phyloP scores from a whole-genome alignment of 2,113 vertebrate species.

The Formicarius rufipectus region DNA sequence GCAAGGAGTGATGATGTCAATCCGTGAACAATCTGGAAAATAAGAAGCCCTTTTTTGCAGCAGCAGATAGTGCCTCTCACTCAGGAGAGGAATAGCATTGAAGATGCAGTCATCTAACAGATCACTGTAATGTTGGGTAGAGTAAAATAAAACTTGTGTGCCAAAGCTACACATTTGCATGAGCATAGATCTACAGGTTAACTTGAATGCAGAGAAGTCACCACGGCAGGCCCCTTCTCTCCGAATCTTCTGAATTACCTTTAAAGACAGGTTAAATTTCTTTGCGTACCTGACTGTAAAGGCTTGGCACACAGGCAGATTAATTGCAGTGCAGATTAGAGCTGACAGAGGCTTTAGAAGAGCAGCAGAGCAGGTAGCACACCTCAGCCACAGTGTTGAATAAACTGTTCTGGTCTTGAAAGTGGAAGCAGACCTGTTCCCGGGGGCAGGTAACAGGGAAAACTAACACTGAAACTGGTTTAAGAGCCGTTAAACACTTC shows the following conservation, averaged over 20 bases:
- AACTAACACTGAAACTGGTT: background rate
- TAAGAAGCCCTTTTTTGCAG: background rate
- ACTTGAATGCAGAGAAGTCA: background rate
- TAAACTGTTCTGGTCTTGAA: background rate
- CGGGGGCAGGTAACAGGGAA: background rate
- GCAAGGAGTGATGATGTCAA: constrained; percentile 1
- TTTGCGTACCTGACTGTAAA: background rate
- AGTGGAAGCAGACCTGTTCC: background rate
- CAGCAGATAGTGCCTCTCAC: background rate
- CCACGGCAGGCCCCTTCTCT: background rate
- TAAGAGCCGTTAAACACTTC: background rate
- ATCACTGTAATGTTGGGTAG: background rate
- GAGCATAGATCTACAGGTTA: background rate
- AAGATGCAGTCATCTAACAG: background rate
- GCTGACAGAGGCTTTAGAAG: background rate
- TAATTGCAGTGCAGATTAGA: background rate
- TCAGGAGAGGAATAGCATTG: background rate
- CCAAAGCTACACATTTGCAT: background rate
- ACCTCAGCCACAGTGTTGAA: background rate
- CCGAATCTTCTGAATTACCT: background rate
- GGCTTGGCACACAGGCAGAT: background rate
- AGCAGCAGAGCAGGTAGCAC: background rate
- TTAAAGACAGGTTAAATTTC: background rate
- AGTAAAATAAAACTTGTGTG: background rate
- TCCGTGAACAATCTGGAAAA: background rate